These are phyloP conservation scores for Augiades crinisus DNA, from an alignment of 2,888 invertebrate species.

Conservation along the genomic window DNA sequence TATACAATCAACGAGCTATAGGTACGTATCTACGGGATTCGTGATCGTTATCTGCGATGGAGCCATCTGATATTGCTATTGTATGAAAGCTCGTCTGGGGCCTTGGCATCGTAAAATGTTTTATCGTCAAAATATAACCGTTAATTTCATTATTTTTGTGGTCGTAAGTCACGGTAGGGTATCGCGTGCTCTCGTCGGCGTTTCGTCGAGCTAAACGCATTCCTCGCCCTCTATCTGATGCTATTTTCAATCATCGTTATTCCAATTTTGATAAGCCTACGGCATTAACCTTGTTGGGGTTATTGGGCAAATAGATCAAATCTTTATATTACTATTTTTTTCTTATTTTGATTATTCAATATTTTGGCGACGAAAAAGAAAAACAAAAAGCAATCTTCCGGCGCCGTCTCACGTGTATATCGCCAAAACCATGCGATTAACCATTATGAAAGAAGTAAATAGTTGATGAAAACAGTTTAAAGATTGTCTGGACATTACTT, in stretches of 20 bases:
- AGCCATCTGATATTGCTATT: constrained; percentile 3
- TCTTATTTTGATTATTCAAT: too few relatives aligned
- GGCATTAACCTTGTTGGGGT: not conserved
- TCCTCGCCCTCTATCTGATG: constrained; percentile 23
- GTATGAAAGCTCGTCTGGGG: constrained; percentile 9
- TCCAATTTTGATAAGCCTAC: not conserved
- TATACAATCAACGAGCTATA: too few relatives aligned
- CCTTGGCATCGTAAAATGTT: constrained; percentile 42
- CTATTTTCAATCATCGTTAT: constrained; percentile 4
- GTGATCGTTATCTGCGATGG: not conserved
- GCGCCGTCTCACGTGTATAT: too few relatives aligned
- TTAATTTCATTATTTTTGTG: constrained; percentile 71
- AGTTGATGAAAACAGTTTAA: too few relatives aligned
- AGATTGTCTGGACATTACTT: too few relatives aligned
- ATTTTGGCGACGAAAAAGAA: too few relatives aligned
- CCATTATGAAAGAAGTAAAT: too few relatives aligned
- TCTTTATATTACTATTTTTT: too few relatives aligned
- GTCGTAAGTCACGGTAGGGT: constrained; percentile 50
- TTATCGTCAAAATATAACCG: constrained; percentile 46
- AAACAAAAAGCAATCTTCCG: too few relatives aligned
- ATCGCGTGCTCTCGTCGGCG: constrained; percentile 48
- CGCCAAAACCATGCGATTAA: too few relatives aligned
- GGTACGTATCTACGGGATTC: not conserved
- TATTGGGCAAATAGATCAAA: too few relatives aligned
- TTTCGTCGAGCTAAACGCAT: constrained; percentile 29